Percentiles rank a stretch among this genome's conserved stretches.
Evolutionary conservation across 1,140 invertebrate genomes (phyloP).

Genomic region (Augochlora pura): DNA sequence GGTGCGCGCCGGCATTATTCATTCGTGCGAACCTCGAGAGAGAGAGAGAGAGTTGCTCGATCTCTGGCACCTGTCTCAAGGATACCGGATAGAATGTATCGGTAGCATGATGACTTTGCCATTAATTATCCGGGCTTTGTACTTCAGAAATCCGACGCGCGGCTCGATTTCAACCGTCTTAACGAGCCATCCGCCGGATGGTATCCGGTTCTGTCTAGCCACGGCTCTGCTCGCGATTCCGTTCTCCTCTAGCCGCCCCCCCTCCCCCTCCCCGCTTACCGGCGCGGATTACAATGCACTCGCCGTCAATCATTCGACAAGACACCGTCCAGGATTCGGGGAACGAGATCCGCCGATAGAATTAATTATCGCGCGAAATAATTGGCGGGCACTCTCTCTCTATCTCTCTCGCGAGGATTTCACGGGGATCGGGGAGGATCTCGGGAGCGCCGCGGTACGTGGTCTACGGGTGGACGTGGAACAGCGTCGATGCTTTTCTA

Average conservation of each 20-base stretch:
- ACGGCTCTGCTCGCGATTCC: slow-evolving; percentile 15
- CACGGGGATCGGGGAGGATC: too few species aligned
- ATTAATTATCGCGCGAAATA: not conserved
- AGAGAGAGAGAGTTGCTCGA: slow-evolving; percentile 21
- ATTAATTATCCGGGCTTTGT: slow-evolving; percentile 53
- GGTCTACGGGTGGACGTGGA: too few species aligned
- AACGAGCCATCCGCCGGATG: slow-evolving; percentile 39
- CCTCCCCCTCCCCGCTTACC: too few species aligned
- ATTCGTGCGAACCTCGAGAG: slow-evolving; percentile 24
- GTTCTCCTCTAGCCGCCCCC: not conserved
- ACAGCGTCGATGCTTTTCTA: too few species aligned
- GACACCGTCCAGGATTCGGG: too few species aligned
- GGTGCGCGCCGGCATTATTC: slow-evolving; percentile 43
- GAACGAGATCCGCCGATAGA: too few species aligned
- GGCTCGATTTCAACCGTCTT: slow-evolving; percentile 44
- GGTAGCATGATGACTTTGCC: slow-evolving; percentile 25
- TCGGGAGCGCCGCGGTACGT: too few species aligned
- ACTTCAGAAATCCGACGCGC: slow-evolving; percentile 37
- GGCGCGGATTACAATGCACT: not conserved
- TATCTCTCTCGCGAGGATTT: too few species aligned
- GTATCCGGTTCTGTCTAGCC: slow-evolving; percentile 10
- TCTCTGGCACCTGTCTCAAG: slow-evolving; percentile 48
- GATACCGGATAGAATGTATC: slow-evolving; percentile 40
- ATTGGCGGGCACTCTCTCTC: slow-evolving; percentile 35
- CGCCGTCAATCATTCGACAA: not conserved